Conservation (phyloP, 1,140 invertebrate genomes). For the Pachyrhynchus sulphureomaculatus region DNA sequence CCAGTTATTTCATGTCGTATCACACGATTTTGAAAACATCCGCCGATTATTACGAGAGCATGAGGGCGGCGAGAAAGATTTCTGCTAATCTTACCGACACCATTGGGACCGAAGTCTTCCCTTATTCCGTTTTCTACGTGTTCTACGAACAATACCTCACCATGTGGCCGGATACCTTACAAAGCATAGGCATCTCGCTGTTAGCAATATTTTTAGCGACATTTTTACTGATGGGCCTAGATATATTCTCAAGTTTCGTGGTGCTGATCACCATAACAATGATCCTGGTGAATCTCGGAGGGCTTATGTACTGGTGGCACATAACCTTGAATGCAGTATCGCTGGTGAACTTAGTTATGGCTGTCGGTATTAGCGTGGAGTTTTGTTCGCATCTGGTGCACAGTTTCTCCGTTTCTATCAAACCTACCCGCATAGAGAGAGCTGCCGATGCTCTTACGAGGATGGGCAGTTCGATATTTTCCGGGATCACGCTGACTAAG, state of each 20-base stretch:
- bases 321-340: constrained; percentile 97
- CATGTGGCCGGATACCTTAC: constrained; percentile 89
- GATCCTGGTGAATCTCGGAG: constrained; percentile 91
- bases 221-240: constrained; percentile 91
- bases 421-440: constrained; percentile 69
- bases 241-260: constrained; percentile 84
- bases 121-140: constrained; percentile 97
- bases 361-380: constrained; percentile 96
- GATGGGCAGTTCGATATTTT: constrained; percentile 96
- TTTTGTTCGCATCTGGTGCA: constrained; percentile 97
- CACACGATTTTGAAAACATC: constrained; percentile 93
- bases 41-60: constrained; percentile 86
- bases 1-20: constrained; percentile 93
- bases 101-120: constrained; percentile 78
- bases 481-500: constrained; percentile 96
- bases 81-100: constrained; percentile 56
- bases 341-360: constrained; percentile 98
- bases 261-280: constrained; percentile 90
- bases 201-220: constrained; percentile 92
- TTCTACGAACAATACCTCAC: constrained; percentile 99
- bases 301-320: constrained; percentile 96
- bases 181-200: constrained; percentile 85
- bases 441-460: constrained; percentile 81
- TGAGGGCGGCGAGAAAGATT: constrained; percentile 72
- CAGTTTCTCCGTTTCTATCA: constrained; percentile 81